Evolutionary conservation across 2,113 vertebrate species (phyloP).

Genomic region (Rafetus swinhoei): DNA sequence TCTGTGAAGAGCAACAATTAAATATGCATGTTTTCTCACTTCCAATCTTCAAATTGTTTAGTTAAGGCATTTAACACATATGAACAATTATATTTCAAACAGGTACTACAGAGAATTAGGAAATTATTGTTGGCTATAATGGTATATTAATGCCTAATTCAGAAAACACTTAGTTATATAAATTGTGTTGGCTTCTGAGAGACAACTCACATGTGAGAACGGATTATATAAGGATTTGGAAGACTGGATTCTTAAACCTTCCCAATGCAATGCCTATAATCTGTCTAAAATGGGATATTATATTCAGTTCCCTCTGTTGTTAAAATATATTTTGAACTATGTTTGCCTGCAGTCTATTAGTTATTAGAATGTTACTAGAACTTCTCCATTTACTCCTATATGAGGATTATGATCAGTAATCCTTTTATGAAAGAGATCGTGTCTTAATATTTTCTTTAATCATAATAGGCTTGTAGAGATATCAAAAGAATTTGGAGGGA

Average conservation of each 20-base stretch:
- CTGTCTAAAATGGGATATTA: neutral
- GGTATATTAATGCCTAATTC: neutral
- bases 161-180: neutral
- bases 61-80: neutral
- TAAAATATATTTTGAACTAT: neutral
- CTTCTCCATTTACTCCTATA: neutral
- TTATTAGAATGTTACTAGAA: neutral
- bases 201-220: neutral
- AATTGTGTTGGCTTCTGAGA: neutral
- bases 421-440: neutral
- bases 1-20: neutral
- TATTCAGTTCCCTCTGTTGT: neutral
- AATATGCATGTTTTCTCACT: neutral
- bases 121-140: neutral
- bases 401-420: neutral
- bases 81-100: neutral
- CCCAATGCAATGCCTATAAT: neutral
- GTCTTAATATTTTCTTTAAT: neutral
- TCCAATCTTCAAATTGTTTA: neutral
- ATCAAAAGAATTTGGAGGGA: constrained; percentile 20
- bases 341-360: neutral
- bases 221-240: neutral
- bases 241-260: neutral
- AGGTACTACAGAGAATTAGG: neutral
- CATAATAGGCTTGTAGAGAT: neutral